Percentiles rank a stretch among this genome's conserved stretches.
Evolutionary conservation across 1,140 invertebrate genomes (phyloP).

Genomic region (Chelonus insularis): DNA sequence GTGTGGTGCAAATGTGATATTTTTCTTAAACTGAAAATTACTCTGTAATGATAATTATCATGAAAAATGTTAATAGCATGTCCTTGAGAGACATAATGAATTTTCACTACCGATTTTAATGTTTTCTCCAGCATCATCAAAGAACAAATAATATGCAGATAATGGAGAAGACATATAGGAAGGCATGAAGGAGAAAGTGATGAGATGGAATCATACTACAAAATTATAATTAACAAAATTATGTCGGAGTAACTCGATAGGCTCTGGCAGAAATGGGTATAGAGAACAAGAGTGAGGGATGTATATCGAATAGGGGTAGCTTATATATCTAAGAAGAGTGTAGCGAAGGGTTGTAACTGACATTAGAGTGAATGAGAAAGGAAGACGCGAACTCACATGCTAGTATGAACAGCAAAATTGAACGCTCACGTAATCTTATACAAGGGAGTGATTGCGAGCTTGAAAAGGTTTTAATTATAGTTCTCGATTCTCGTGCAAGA

Average conservation of each 20-base stretch:
- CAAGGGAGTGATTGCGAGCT: slow-evolving; percentile 50
- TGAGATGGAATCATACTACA: slow-evolving; percentile 47
- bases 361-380: neutral
- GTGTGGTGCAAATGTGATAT: too few relatives aligned
- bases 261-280: slow-evolving; percentile 25
- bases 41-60: too few relatives aligned
- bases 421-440: slow-evolving; percentile 32
- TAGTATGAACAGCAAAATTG: slow-evolving; percentile 26
- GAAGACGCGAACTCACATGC: slow-evolving; percentile 10
- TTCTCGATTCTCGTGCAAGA: slow-evolving; percentile 26
- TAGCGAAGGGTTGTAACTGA: slow-evolving; percentile 30
- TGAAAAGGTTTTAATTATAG: slow-evolving; percentile 55
- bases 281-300: slow-evolving; percentile 9
- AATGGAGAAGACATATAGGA: neutral
- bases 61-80: too few relatives aligned
- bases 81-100: too few relatives aligned
- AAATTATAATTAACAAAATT: slow-evolving; percentile 59
- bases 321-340: slow-evolving; percentile 52
- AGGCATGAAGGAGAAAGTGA: slow-evolving; percentile 2
- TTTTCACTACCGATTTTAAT: neutral
- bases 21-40: too few relatives aligned
- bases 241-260: slow-evolving; percentile 34
- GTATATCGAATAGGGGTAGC: slow-evolving; percentile 26
- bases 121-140: neutral
- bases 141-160: neutral